Conservation (phyloP, 2,797 vertebrate genomes). For the Moxostoma hubbsi region DNA sequence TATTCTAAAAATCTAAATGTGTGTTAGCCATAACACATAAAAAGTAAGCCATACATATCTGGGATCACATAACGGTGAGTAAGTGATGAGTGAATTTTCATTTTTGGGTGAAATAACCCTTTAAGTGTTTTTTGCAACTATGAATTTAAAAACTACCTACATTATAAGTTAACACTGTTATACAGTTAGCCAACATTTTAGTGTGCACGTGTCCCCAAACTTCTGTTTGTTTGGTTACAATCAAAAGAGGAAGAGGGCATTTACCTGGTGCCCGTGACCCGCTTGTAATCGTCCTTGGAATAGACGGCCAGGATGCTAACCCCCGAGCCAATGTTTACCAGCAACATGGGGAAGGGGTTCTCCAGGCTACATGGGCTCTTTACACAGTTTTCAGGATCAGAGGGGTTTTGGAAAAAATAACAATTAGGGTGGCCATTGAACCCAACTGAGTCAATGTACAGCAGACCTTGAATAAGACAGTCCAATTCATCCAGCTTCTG, state of each 20-base stretch:
- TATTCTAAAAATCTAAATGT: too few species aligned
- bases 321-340: conserved; percentile 90
- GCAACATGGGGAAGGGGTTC: conserved; percentile 86
- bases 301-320: conserved; percentile 89
- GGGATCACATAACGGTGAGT: too few species aligned
- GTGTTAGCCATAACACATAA: too few species aligned
- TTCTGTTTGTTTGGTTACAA: conserved; percentile 1
- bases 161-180: too few species aligned
- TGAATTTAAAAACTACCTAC: too few species aligned
- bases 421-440: conserved; percentile 89
- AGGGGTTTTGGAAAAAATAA: conserved; percentile 90
- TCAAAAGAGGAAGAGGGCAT: background rate
- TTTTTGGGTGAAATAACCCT: too few species aligned
- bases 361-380: conserved; percentile 88
- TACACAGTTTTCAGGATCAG: conserved; percentile 87
- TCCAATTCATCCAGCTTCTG: conserved; percentile 92
- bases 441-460: conserved; percentile 87
- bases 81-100: too few species aligned
- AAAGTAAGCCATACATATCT: too few species aligned
- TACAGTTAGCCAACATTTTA: too few species aligned
- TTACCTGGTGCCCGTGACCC: conserved; percentile 89
- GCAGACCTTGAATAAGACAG: conserved; percentile 87
- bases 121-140: too few species aligned
- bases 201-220: too few species aligned
- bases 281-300: conserved; percentile 88